These are phyloP conservation scores for Anseranas semipalmata DNA, from an alignment of 2,113 vertebrate species.

Conservation along the genomic window DNA sequence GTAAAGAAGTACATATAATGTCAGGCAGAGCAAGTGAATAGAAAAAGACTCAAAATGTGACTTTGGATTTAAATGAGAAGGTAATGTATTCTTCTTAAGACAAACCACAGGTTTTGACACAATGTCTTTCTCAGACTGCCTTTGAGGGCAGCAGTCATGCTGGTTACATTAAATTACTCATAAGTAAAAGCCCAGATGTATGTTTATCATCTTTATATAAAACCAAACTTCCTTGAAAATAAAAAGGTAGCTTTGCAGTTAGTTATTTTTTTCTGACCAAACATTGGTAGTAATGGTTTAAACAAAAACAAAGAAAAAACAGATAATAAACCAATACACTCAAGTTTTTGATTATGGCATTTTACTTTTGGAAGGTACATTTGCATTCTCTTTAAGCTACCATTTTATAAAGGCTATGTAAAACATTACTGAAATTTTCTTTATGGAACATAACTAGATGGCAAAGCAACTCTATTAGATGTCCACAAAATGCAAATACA, in stretches of 20 bases:
- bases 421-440: neutral
- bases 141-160: neutral
- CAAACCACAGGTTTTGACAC: neutral
- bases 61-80: neutral
- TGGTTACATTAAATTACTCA: constrained; percentile 13
- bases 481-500: neutral
- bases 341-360: neutral
- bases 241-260: constrained; percentile 1
- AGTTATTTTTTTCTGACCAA: constrained; percentile 30
- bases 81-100: neutral
- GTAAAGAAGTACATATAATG: neutral
- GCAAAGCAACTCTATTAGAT: neutral
- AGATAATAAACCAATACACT: neutral
- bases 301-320: neutral
- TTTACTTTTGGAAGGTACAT: neutral
- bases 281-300: neutral
- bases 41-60: neutral
- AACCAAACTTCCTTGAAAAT: constrained; percentile 38
- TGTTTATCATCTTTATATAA: constrained; percentile 38
- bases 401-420: neutral
- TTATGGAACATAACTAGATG: neutral
- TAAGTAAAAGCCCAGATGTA: constrained; percentile 42
- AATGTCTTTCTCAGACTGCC: constrained; percentile 11
- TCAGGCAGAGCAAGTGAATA: neutral
- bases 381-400: neutral